These are phyloP conservation scores for Papilio helenus DNA, from an alignment of 1,140 invertebrate species.

Conservation along the genomic window DNA sequence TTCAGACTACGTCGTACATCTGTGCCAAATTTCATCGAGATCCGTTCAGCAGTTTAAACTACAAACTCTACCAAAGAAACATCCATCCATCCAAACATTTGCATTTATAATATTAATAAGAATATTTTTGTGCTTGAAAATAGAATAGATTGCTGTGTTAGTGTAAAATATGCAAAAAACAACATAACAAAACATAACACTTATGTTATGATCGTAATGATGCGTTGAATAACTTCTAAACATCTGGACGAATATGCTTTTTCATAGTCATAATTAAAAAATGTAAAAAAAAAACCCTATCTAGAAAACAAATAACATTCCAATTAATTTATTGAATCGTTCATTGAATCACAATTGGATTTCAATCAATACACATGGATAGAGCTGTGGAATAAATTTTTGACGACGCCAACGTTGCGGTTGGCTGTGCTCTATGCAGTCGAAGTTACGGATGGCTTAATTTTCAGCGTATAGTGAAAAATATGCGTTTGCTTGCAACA, in stretches of 20 bases:
- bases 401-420: constrained; percentile 6
- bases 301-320: not conserved
- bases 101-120: too few relatives aligned
- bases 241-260: not conserved
- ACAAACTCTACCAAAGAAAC: too few relatives aligned
- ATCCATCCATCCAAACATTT: too few relatives aligned
- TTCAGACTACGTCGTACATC: too few relatives aligned
- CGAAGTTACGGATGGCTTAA: constrained; percentile 21
- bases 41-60: too few relatives aligned
- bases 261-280: not conserved
- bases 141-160: too few relatives aligned
- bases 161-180: too few relatives aligned
- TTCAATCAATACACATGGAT: not conserved
- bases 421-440: not conserved
- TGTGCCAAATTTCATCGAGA: too few relatives aligned
- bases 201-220: too few relatives aligned
- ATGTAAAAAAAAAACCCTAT: not conserved
- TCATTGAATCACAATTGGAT: not conserved
- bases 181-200: too few relatives aligned
- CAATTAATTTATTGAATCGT: constrained; percentile 6
- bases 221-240: not conserved
- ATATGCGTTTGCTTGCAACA: constrained; percentile 7
- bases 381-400: not conserved
- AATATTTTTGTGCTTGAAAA: too few relatives aligned
- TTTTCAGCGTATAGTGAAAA: constrained; percentile 19